Base-by-base conservation (phyloP, 2,888 invertebrate genomes). In the Encarsia formosa region DNA sequence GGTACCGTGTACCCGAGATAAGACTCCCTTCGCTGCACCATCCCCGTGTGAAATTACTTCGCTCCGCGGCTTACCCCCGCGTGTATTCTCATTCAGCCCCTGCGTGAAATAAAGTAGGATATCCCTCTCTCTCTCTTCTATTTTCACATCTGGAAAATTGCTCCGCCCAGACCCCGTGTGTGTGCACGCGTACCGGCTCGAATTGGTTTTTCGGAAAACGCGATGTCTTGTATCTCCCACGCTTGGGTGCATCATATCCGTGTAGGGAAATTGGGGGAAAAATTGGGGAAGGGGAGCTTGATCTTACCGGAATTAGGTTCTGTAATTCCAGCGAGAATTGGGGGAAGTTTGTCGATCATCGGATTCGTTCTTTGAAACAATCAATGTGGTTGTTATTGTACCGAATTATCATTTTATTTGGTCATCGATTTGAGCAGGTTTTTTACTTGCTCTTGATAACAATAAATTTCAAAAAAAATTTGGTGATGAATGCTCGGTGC, bases 1-100 rank as follows among this genome's bases (percentile, higher is more conserved):
- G 60, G 61, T 56, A 62, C 63, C 62, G 61, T 66, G 64, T n/a
- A n/a, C n/a, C 15, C 62, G 55, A 68, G 70, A 70, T 69, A 70
- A 69, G 69, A 67, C 64, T 65, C 16, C 24, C 29, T 22, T n/a
- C 24, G 41, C 37, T 63, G 59, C 63, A 58, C 63, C 66, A 65
- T 63, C 66, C n/a, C 62, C 70, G 70, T 69, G 70, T 70, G 70
- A 73, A 73, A 73, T 73, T 73, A 73, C 72, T 73, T 70, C 64
- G 71, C 71, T 68, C 62, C 68, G 69, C 66, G 73, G 70, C 69
- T 73, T 71, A 71, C 68, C 69, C 71, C 66, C 66, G 68, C 65
- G 70, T 71, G 66, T 68, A 72, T 72, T 69, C 71, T 69, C 69
- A 67, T 71, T 70, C 71, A 60, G 62, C 55, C 60, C 52, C 64